These are phyloP conservation scores for Vespertilio murinus DNA, from an alignment of 2,797 vertebrate genomes.

Conservation along the genomic window DNA sequence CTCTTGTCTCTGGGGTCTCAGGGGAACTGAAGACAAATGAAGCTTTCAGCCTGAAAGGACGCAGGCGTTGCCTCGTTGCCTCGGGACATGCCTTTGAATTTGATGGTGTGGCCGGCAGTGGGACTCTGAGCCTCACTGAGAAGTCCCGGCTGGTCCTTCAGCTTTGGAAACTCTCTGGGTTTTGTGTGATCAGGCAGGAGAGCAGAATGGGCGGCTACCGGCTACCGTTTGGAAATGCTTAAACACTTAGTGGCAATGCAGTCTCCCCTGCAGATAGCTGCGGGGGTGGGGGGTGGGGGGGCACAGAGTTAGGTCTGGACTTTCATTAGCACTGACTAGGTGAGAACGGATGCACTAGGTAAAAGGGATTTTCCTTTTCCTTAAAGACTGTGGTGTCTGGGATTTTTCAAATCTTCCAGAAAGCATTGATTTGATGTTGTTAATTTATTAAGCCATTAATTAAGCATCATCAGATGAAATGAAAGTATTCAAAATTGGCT, in stretches of 20 bases:
- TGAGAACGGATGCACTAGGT: neutral
- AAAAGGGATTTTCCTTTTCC: neutral
- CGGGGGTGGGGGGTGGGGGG: neutral
- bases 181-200: neutral
- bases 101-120: neutral
- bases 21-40: slow-evolving; percentile 62
- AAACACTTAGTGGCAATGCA: neutral
- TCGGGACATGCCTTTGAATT: neutral
- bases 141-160: neutral
- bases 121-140: neutral
- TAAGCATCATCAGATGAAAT: slow-evolving; percentile 52
- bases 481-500: slow-evolving; percentile 71
- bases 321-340: neutral
- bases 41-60: slow-evolving; percentile 62
- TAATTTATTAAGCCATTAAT: slow-evolving; percentile 69
- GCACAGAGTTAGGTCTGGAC: neutral
- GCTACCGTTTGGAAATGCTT: neutral
- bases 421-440: slow-evolving; percentile 21
- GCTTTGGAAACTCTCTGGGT: neutral
- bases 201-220: neutral
- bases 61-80: neutral
- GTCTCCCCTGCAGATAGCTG: neutral
- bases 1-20: slow-evolving; percentile 53
- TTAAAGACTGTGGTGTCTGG: neutral
- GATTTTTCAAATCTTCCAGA: slow-evolving; percentile 50